Conservation (phyloP, 1,140 invertebrate species). For the Philopotamus ludificatus region DNA sequence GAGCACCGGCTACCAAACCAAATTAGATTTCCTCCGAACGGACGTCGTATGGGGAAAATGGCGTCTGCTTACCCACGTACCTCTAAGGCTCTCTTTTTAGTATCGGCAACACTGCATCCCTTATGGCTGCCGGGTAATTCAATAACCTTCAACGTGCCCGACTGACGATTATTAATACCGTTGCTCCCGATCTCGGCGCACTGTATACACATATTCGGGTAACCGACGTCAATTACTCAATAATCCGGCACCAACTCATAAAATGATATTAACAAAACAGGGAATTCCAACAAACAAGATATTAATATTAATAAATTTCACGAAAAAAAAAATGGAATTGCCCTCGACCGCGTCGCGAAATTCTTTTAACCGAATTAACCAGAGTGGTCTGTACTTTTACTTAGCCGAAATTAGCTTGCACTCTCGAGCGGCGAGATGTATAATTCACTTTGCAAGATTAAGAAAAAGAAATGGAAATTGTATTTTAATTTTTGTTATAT, state of each 20-base stretch:
- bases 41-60: constrained; percentile 30
- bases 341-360: not conserved
- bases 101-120: not conserved
- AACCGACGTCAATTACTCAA: too few relatives aligned
- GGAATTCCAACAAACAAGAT: not conserved
- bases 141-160: not conserved
- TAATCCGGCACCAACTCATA: too few relatives aligned
- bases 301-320: not conserved
- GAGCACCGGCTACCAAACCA: constrained; percentile 50
- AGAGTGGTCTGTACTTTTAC: constrained; percentile 38
- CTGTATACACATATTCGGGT: too few relatives aligned
- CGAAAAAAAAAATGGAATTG: not conserved
- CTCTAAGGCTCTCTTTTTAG: constrained; percentile 3
- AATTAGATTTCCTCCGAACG: constrained; percentile 49
- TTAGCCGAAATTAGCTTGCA: constrained; percentile 32
- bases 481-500: constrained; percentile 32
- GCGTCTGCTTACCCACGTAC: constrained; percentile 14
- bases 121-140: not conserved
- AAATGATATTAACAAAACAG: not conserved
- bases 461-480: constrained; percentile 26
- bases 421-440: constrained; percentile 16
- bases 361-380: constrained; percentile 41
- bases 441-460: constrained; percentile 39
- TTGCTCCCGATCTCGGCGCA: too few relatives aligned
- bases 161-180: not conserved